Conservation (phyloP, 2,797 vertebrate species). For the Acrocephalus scirpaceus region DNA sequence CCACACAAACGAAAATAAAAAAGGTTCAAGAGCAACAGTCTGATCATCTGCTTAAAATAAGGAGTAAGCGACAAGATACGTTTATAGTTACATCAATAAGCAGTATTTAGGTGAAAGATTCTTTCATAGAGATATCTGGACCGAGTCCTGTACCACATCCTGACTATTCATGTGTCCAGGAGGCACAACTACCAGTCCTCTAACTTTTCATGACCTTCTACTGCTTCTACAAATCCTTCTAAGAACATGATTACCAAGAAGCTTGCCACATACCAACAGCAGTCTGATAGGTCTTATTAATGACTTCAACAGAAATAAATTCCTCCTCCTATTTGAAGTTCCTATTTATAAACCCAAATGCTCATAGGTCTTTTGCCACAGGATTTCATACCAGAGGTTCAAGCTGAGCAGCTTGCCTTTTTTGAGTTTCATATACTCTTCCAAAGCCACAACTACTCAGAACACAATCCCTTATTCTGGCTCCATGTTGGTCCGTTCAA, state of each 20-base stretch:
- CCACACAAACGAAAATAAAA: neutral
- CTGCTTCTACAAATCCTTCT: neutral
- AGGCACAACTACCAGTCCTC: neutral
- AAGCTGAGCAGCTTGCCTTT: neutral
- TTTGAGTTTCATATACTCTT: neutral
- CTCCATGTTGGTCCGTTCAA: neutral
- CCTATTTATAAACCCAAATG: neutral
- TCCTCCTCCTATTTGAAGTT: neutral
- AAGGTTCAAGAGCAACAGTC: neutral
- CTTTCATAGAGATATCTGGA: neutral
- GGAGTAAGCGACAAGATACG: neutral
- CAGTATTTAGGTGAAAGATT: neutral
- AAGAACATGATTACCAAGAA: neutral
- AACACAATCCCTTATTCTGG: neutral
- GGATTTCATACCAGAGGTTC: neutral
- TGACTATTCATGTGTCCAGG: neutral
- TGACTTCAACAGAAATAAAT: neutral
- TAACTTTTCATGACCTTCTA: neutral
- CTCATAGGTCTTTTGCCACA: neutral
- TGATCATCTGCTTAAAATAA: neutral
- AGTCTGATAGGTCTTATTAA: neutral
- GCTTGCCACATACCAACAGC: neutral
- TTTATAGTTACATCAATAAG: neutral
- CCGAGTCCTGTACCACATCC: neutral
- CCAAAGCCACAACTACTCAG: neutral